A percentile compares a stretch with the other conserved stretches of the same genome.
phyloP scores from a whole-genome alignment of 2,113 vertebrate genomes.

The Silurus asotus region DNA sequence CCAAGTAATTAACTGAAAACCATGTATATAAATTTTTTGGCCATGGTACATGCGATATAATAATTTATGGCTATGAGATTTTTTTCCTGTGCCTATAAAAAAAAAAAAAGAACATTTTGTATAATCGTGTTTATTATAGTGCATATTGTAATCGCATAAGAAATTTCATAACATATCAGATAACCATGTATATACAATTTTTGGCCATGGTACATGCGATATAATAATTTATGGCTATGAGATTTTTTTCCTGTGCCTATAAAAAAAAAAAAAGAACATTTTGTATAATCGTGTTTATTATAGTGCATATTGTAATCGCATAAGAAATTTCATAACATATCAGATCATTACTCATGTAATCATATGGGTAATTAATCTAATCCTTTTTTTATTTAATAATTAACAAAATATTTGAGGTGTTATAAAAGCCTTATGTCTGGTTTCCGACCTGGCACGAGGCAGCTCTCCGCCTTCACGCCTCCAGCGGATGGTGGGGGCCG shows the following conservation, averaged over 20 bases:
- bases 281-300: too few species aligned
- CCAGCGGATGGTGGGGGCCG: slow-evolving; percentile 91
- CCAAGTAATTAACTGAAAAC: background rate
- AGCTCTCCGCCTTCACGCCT: slow-evolving; percentile 91
- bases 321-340: too few species aligned
- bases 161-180: too few species aligned
- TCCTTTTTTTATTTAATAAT: background rate
- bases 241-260: background rate
- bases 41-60: background rate
- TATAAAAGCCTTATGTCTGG: background rate
- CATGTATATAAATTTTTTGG: background rate
- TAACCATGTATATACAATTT: background rate
- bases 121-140: too few species aligned
- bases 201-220: background rate
- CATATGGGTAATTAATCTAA: background rate
- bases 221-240: background rate
- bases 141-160: too few species aligned
- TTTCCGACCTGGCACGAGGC: slow-evolving; percentile 85
- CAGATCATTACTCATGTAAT: background rate
- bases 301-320: too few species aligned
- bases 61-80: background rate
- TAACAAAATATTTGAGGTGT: background rate
- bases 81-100: background rate
- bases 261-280: background rate
- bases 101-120: too few species aligned